Evolutionary conservation across 2,797 vertebrate genomes (phyloP), one percentile per base, ranked within the genome.

Genomic region (Liasis olivaceus): DNA sequence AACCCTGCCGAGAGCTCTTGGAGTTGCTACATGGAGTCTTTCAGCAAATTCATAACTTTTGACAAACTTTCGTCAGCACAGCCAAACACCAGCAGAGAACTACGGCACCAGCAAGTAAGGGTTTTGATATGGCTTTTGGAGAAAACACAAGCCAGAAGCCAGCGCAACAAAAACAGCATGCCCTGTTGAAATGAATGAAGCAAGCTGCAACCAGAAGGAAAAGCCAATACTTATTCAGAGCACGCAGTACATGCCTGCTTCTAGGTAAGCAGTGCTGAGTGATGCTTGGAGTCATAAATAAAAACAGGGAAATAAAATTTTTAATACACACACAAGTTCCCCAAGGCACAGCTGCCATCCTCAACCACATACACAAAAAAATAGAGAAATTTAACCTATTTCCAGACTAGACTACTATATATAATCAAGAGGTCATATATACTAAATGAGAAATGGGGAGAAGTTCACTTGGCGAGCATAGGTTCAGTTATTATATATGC

Each of bases 1-100:
- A 90, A 95, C 0, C 88, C 92, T 93, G 91, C 92, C 0, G 81
- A 93, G 94, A 95, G 12, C 85, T 94, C 81, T 92, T 66, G 15
- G 84, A 36, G 89, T 0, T 86, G 93, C 96, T 93, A 92, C 13
- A 88, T 88, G 4, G 22, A 89, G 62, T 93, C 95, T 90, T 63
- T 66, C 64, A 64, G 56, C 11, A 87, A 87, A 87, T 84, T 28
- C 84, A 56, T 62, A 62, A 64, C 28, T 85, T 3, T 2, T 24
- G 54, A 6, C 9, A 63, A 15, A 90, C 58, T 1, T 36, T 8
- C 54, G 0, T 0, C 0, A 28, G 0, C 22, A 88, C 51, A 88
- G 31, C 1, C 7, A 0, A 11, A 1, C 0, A 1, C 0, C 5
- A 51, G 0, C 4, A 24, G 63, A 91, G 13, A 31, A n/a, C 14